Evolutionary conservation across 2,113 vertebrate genomes (phyloP).

Genomic region (Melanotaenia duboulayi): DNA sequence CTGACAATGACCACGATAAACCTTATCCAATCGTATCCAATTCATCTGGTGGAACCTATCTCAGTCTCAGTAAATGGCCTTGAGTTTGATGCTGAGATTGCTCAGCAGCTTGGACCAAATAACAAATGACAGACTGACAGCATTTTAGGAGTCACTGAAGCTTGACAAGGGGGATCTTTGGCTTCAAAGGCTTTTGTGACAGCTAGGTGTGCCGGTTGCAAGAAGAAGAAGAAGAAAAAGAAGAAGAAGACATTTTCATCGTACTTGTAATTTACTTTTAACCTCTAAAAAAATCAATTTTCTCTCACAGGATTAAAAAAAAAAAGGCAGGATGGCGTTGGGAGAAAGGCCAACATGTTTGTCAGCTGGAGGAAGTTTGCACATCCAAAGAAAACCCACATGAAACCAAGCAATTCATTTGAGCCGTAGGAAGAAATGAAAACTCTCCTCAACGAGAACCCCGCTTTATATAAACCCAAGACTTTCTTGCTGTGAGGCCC

Average conservation of each 20-base stretch:
- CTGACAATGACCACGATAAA: slow-evolving; percentile 38
- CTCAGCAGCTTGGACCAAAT: slow-evolving; percentile 28
- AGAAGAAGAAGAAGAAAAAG: neutral
- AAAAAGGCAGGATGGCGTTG: neutral
- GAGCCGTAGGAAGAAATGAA: neutral
- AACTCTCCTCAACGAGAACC: neutral
- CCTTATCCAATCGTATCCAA: slow-evolving; percentile 47
- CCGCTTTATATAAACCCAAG: neutral
- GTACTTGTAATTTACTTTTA: neutral
- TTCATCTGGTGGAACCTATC: slow-evolving; percentile 42
- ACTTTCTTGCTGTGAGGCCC: neutral
- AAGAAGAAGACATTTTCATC: neutral
- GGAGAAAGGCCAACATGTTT: neutral
- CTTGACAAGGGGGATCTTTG: slow-evolving; percentile 30
- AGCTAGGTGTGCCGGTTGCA: neutral
- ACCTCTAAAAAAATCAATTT: neutral
- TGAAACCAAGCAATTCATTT: neutral
- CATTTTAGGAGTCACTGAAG: slow-evolving; percentile 38
- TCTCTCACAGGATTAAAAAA: neutral
- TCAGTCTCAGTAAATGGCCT: slow-evolving; percentile 32
- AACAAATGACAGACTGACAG: slow-evolving; percentile 56
- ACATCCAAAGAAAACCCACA: neutral
- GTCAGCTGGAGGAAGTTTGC: neutral
- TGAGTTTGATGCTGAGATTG: slow-evolving; percentile 44
- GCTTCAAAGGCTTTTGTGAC: slow-evolving; percentile 41